phyloP scores from a whole-genome alignment of 1,140 invertebrate species.

The Antheraea pernyi region DNA sequence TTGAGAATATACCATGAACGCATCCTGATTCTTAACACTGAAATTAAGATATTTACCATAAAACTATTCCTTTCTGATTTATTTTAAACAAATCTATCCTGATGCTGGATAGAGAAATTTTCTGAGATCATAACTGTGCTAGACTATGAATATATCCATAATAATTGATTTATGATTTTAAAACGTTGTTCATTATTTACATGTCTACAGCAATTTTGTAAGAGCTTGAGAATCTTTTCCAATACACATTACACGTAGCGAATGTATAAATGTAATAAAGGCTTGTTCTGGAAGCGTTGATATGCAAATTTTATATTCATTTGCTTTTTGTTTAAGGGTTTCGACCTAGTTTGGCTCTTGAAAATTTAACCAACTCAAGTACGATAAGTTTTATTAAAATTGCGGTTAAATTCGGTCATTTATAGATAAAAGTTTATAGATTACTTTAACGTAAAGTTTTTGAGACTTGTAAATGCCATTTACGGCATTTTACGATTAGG shows the following conservation, averaged over 20 bases:
- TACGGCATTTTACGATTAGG: too few relatives aligned
- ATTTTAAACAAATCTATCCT: too few relatives aligned
- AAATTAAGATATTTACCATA: too few relatives aligned
- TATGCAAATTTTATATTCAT: slow-evolving; percentile 2
- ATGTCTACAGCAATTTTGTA: background rate
- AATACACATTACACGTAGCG: background rate
- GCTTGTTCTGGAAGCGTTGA: background rate
- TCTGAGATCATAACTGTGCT: too few relatives aligned
- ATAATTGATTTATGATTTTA: background rate
- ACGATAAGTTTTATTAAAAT: background rate
- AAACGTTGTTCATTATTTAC: background rate
- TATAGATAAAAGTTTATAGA: background rate
- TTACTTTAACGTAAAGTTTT: too few relatives aligned
- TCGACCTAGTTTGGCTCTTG: background rate
- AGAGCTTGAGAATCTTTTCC: background rate
- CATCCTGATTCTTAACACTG: too few relatives aligned
- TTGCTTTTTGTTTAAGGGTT: background rate
- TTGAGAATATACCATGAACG: too few relatives aligned
- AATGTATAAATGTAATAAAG: background rate
- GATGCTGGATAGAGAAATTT: too few relatives aligned
- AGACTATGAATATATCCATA: background rate
- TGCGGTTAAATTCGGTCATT: background rate
- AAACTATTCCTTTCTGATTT: too few relatives aligned
- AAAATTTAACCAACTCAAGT: background rate
- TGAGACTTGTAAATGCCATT: too few relatives aligned